Evolutionary conservation across 2,113 vertebrate genomes (phyloP).

Genomic region (Coryphaenoides rupestris): DNA sequence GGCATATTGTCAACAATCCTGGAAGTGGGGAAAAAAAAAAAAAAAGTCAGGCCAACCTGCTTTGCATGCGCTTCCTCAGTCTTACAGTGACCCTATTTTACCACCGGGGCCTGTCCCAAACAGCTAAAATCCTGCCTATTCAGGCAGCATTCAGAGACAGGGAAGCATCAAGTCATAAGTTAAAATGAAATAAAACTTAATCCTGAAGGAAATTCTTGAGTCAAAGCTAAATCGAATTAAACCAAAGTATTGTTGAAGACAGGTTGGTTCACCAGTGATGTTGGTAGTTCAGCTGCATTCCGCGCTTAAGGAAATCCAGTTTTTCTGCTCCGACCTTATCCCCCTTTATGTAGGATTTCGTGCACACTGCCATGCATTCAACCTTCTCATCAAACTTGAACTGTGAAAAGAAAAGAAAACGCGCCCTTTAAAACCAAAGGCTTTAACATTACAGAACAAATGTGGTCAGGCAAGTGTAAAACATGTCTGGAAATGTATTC

Average conservation of each 20-base stretch:
- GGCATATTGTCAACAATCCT: slow-evolving; percentile 99
- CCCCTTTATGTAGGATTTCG: slow-evolving; percentile 53
- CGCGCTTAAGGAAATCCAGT: slow-evolving; percentile 75
- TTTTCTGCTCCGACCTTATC: slow-evolving; percentile 43
- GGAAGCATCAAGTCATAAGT: too few relatives aligned
- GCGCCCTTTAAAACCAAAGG: neutral
- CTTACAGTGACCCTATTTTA: too few relatives aligned
- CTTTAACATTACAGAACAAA: neutral
- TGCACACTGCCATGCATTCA: slow-evolving; percentile 62
- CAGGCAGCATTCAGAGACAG: too few relatives aligned
- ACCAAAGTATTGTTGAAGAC: too few relatives aligned
- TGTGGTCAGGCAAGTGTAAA: too few relatives aligned
- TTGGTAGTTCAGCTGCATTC: slow-evolving; percentile 79
- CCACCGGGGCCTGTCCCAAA: too few relatives aligned
- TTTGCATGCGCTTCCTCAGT: too few relatives aligned
- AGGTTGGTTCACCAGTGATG: slow-evolving; percentile 70
- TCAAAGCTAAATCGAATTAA: too few relatives aligned
- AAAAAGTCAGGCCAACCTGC: too few relatives aligned
- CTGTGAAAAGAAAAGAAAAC: slow-evolving; percentile 31
- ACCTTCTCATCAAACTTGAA: slow-evolving; percentile 61
- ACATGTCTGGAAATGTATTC: neutral
- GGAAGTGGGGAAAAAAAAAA: slow-evolving; percentile 3
- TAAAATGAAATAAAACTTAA: too few relatives aligned
- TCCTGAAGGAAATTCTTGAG: too few relatives aligned
- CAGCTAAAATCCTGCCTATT: too few relatives aligned